Percentiles rank a stretch among this genome's conserved stretches.
phyloP scores from a whole-genome alignment of 2,113 vertebrate genomes.

The Aleadryas rufinucha region DNA sequence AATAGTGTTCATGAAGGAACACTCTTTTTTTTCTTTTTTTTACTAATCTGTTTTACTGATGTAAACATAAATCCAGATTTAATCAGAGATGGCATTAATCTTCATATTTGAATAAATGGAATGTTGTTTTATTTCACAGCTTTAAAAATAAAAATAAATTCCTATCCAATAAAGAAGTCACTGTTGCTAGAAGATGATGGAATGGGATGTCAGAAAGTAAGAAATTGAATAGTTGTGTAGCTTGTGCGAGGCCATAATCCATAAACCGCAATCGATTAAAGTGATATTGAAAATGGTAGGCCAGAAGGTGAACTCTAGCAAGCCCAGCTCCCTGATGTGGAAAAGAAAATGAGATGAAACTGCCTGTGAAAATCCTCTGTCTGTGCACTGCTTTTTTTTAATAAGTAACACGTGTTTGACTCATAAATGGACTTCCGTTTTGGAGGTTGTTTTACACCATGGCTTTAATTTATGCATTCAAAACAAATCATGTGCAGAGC shows the following conservation, averaged over 20 bases:
- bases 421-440: neutral
- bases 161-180: conserved; percentile 44
- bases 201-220: conserved; percentile 53
- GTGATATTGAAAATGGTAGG: conserved; percentile 17
- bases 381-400: neutral
- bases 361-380: conserved; percentile 1
- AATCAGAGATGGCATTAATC: conserved; percentile 58
- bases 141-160: conserved; percentile 55
- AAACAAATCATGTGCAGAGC: conserved; percentile 3
- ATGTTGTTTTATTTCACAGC: conserved; percentile 35
- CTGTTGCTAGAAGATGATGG: conserved; percentile 54
- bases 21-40: conserved; percentile 5
- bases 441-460: neutral
- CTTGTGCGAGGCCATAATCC: conserved; percentile 32
- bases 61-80: conserved; percentile 64
- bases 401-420: conserved; percentile 16
- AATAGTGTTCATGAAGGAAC: neutral
- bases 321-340: neutral
- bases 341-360: conserved; percentile 19
- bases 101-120: conserved; percentile 47
- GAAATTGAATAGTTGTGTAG: conserved; percentile 34
- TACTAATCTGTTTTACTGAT: conserved; percentile 25
- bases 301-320: neutral
- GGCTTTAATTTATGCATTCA: conserved; percentile 42
- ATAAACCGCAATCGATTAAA: conserved; percentile 37